These are phyloP conservation scores for Chrysopilus asiliformis DNA, from an alignment of 2,888 invertebrate genomes.

Conservation along the genomic window DNA sequence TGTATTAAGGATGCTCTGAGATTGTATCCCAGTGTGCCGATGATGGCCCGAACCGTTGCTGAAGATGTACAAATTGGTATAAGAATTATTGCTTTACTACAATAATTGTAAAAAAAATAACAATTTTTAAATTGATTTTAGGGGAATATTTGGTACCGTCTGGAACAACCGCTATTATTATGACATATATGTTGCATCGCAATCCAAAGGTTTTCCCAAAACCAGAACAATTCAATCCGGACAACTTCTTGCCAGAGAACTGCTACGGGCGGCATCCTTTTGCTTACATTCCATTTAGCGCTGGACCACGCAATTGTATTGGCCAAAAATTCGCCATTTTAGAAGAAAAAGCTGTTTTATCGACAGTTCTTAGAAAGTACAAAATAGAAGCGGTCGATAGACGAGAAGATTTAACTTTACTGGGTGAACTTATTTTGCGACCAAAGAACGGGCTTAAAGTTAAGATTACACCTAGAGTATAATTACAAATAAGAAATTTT, in stretches of 20 bases:
- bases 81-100: not conserved
- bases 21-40: slow-evolving; percentile 52
- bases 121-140: slow-evolving; percentile 12
- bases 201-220: slow-evolving; percentile 50
- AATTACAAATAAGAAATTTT: slow-evolving; percentile 8
- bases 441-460: slow-evolving; percentile 44
- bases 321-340: slow-evolving; percentile 46
- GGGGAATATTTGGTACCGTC: slow-evolving; percentile 32
- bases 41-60: slow-evolving; percentile 44
- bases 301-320: slow-evolving; percentile 46
- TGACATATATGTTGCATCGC: slow-evolving; percentile 52
- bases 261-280: slow-evolving; percentile 46
- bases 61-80: slow-evolving; percentile 46
- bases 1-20: slow-evolving; percentile 56
- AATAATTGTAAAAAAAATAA: not conserved
- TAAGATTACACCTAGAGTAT: slow-evolving; percentile 31
- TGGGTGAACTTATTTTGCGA: slow-evolving; percentile 46
- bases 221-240: slow-evolving; percentile 54
- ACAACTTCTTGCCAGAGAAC: slow-evolving; percentile 55
- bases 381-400: slow-evolving; percentile 42
- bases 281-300: slow-evolving; percentile 55
- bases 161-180: slow-evolving; percentile 43
- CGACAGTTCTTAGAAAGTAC: slow-evolving; percentile 43
- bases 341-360: slow-evolving; percentile 44
- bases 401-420: slow-evolving; percentile 41